Conservation (phyloP, 2,797 vertebrate species). For the Tapera naevia region DNA sequence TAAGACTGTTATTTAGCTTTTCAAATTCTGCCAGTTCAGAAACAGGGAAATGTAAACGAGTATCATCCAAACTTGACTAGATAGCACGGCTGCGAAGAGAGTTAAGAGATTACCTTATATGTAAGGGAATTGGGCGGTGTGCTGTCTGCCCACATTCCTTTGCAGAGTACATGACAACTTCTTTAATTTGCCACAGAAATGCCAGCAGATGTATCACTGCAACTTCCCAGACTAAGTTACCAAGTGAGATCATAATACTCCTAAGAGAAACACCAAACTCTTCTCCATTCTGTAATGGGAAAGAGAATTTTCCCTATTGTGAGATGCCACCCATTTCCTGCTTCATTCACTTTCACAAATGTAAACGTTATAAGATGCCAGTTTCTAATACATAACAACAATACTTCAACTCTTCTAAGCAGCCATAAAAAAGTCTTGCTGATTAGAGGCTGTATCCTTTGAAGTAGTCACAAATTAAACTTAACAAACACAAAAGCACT, state of each 20-base stretch:
- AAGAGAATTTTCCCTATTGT: background rate
- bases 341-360: background rate
- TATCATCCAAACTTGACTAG: slow-evolving; percentile 42
- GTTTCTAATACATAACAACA: background rate
- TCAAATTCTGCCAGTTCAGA: slow-evolving; percentile 51
- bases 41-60: slow-evolving; percentile 18
- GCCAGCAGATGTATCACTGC: slow-evolving; percentile 17
- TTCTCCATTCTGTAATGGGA: background rate
- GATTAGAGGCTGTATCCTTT: background rate
- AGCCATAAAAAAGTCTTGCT: background rate
- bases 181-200: slow-evolving; percentile 53
- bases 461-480: background rate
- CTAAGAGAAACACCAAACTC: slow-evolving; percentile 12
- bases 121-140: slow-evolving; percentile 43
- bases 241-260: slow-evolving; percentile 44
- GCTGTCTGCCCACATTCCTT: slow-evolving; percentile 53
- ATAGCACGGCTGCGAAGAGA: slow-evolving; percentile 40
- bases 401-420: background rate
- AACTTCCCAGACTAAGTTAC: slow-evolving; percentile 34
- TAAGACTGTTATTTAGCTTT: slow-evolving; percentile 14
- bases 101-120: slow-evolving; percentile 59
- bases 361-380: background rate
- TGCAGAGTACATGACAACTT: slow-evolving; percentile 53
- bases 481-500: background rate
- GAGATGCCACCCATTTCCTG: background rate